A percentile compares a stretch with the other conserved stretches of the same genome.
Conservation (phyloP, 2,113 vertebrate genomes). For the Gnathonemus longibarbis region DNA sequence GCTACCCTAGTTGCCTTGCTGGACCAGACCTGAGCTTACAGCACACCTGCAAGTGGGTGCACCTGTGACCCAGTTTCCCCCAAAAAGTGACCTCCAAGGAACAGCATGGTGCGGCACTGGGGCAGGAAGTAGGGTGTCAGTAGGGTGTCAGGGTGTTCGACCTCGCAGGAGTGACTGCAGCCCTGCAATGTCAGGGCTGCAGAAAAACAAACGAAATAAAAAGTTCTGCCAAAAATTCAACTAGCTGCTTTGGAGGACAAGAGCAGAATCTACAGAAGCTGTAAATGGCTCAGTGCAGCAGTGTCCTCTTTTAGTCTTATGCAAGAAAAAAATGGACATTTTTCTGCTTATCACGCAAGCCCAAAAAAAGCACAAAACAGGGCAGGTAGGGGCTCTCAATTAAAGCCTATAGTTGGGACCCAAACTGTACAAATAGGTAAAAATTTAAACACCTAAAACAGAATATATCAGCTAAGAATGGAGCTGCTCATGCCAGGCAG, state of each 20-base stretch:
- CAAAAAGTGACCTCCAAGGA: background rate
- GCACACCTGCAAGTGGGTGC: background rate
- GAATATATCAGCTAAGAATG: background rate
- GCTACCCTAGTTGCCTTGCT: background rate
- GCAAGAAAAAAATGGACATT: background rate
- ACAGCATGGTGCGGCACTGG: background rate
- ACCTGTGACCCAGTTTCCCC: conserved; percentile 10
- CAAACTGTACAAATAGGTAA: background rate
- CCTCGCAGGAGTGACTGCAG: background rate
- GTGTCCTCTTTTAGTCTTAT: background rate
- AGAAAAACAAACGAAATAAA: background rate
- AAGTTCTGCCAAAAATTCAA: background rate
- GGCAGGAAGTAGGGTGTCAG: background rate
- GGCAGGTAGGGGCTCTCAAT: background rate
- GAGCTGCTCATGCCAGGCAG: background rate
- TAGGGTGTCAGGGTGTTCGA: background rate
- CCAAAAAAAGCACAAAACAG: background rate
- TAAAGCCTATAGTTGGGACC: background rate
- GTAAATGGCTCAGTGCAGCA: background rate
- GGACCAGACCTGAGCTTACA: background rate
- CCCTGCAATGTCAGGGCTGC: background rate
- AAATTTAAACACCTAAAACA: background rate
- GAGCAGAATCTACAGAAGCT: background rate
- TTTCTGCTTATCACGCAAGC: background rate
- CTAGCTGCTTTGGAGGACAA: background rate